Conservation (phyloP, 2,113 vertebrate species). For the Sarotherodon lohbergeri region DNA sequence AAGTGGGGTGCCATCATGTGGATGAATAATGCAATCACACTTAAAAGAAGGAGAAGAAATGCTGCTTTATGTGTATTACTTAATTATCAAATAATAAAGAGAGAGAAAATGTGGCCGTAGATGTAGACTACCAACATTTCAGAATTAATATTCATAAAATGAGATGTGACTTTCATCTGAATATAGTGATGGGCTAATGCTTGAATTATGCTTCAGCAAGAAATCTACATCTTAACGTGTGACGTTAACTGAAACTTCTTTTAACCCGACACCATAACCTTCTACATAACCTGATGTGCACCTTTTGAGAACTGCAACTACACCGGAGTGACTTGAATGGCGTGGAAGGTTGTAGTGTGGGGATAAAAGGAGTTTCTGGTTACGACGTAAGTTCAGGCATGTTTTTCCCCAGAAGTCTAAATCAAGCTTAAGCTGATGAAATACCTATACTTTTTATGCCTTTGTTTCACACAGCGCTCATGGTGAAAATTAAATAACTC, state of each 20-base stretch:
- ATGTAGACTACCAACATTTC: not conserved
- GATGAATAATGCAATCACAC: conserved; percentile 12
- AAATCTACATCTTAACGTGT: not conserved
- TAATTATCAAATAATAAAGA: not conserved
- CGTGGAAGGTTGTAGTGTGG: not conserved
- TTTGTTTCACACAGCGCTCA: not conserved
- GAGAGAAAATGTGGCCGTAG: fast-evolving
- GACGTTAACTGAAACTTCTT: fast-evolving
- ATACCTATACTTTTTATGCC: not conserved
- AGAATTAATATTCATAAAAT: not conserved
- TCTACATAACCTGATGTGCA: not conserved
- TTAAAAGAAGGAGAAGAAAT: not conserved
- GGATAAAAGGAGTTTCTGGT: not conserved
- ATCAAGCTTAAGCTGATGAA: not conserved
- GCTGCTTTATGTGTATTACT: not conserved
- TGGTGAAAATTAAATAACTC: not conserved
- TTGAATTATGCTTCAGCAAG: not conserved
- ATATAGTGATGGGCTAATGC: not conserved
- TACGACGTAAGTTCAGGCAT: not conserved
- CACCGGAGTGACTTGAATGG: not conserved
- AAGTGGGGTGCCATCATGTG: conserved; percentile 51
- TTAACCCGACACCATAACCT: not conserved
- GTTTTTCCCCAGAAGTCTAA: not conserved
- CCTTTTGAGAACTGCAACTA: not conserved
- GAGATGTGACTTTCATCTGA: not conserved